These are phyloP conservation scores for Pithys albifrons DNA, from an alignment of 2,113 vertebrate genomes.

Conservation along the genomic window DNA sequence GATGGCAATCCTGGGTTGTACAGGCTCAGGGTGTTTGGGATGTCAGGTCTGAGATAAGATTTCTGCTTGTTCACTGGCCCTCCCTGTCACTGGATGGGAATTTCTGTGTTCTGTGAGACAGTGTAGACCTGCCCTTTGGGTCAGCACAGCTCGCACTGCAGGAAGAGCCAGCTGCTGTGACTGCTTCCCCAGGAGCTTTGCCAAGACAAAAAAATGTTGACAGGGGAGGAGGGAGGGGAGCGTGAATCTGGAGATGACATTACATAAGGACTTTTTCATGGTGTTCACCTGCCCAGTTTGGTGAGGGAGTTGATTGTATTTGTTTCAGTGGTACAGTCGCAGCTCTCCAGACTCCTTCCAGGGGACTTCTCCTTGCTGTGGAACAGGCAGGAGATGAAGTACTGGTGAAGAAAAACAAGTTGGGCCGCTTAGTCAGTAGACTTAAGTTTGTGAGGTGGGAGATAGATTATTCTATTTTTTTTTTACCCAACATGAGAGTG, in stretches of 20 bases:
- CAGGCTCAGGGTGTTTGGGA: fast-evolving
- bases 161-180: not conserved
- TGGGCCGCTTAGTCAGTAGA: not conserved
- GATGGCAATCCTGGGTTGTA: not conserved
- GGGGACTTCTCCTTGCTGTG: not conserved
- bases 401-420: not conserved
- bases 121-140: not conserved
- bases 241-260: not conserved
- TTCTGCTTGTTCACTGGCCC: not conserved
- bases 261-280: not conserved
- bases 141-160: not conserved
- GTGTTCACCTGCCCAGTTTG: not conserved
- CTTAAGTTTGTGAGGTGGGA: not conserved
- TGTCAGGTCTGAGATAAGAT: not conserved
- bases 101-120: not conserved
- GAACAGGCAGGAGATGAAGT: not conserved
- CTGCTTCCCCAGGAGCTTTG: not conserved
- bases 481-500: not conserved
- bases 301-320: not conserved
- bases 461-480: not conserved
- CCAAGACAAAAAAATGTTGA: not conserved
- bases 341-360: slow-evolving; percentile 26
- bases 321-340: not conserved
- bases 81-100: not conserved
- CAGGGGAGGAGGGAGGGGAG: not conserved